Evolutionary conservation across 1,140 invertebrate genomes (phyloP).

Genomic region (Platyura marginata): DNA sequence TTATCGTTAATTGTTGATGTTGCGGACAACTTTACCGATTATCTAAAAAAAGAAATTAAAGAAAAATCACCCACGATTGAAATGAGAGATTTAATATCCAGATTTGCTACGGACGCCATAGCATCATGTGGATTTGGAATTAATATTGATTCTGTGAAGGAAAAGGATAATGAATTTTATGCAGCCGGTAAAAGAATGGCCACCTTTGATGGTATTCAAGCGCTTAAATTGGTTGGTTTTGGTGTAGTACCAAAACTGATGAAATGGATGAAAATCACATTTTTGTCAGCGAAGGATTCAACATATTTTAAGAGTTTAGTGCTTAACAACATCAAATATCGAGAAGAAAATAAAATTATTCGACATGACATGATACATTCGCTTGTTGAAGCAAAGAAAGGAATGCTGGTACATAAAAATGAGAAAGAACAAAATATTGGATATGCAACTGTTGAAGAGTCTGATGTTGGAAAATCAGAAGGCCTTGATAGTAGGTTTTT

Average conservation of each 20-base stretch:
- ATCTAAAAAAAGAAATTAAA: slow-evolving; percentile 5
- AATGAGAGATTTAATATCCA: slow-evolving; percentile 16
- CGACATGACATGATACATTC: slow-evolving; percentile 29
- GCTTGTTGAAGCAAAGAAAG: slow-evolving; percentile 25
- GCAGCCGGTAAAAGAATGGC: slow-evolving; percentile 5
- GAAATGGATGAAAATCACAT: not conserved
- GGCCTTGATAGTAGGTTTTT: no score
- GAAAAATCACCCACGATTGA: not conserved
- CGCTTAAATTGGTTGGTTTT: not conserved
- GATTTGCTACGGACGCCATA: slow-evolving; percentile 34
- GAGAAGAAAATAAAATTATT: slow-evolving; percentile 21
- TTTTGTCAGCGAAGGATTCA: not conserved
- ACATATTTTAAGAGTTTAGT: slow-evolving; percentile 28
- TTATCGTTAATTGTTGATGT: slow-evolving; percentile 26
- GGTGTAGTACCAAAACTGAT: not conserved
- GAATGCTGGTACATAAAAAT: slow-evolving; percentile 6
- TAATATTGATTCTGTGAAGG: slow-evolving; percentile 17
- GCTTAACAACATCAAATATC: slow-evolving; percentile 24
- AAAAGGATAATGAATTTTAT: slow-evolving; percentile 20
- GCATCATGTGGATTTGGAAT: slow-evolving; percentile 21
- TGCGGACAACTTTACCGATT: slow-evolving; percentile 11
- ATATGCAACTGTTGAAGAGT: slow-evolving; percentile 3
- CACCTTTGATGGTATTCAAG: not conserved
- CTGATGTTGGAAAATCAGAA: not conserved
- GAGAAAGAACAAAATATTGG: not conserved